Conservation (phyloP, 1,140 invertebrate species). For the Halictus rubicundus region DNA sequence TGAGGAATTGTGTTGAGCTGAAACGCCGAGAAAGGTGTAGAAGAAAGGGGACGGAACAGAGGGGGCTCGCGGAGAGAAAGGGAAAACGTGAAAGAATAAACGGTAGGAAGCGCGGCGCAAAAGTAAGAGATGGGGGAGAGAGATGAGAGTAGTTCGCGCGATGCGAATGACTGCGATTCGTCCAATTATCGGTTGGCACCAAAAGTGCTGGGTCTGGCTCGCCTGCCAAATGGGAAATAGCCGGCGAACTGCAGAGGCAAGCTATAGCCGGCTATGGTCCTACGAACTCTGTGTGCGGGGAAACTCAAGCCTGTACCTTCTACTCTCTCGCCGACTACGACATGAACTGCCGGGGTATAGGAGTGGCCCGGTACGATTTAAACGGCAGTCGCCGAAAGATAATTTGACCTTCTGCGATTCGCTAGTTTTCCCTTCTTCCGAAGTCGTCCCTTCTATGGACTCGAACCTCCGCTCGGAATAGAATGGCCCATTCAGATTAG, state of each 20-base stretch:
- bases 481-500: conserved; percentile 12
- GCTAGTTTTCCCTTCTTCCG: conserved; percentile 40
- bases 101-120: neutral
- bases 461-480: neutral
- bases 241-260: conserved; percentile 69
- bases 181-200: conserved; percentile 76
- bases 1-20: neutral
- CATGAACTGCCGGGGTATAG: conserved; percentile 50
- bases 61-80: neutral
- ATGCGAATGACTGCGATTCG: conserved; percentile 75
- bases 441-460: conserved; percentile 25
- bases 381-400: conserved; percentile 66
- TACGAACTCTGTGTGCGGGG: conserved; percentile 52
- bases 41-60: too few relatives aligned
- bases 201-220: conserved; percentile 76
- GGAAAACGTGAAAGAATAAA: neutral
- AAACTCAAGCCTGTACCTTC: conserved; percentile 38
- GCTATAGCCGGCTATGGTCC: conserved; percentile 66
- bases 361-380: conserved; percentile 52
- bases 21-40: conserved; percentile 6
- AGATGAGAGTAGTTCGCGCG: conserved; percentile 63
- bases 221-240: conserved; percentile 76
- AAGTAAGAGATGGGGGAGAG: conserved; percentile 18
- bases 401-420: conserved; percentile 61
- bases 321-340: conserved; percentile 25